Evolutionary conservation across 2,888 invertebrate species (phyloP), one percentile per base, ranked within the genome.

Genomic region (Matsumyia berberina): DNA sequence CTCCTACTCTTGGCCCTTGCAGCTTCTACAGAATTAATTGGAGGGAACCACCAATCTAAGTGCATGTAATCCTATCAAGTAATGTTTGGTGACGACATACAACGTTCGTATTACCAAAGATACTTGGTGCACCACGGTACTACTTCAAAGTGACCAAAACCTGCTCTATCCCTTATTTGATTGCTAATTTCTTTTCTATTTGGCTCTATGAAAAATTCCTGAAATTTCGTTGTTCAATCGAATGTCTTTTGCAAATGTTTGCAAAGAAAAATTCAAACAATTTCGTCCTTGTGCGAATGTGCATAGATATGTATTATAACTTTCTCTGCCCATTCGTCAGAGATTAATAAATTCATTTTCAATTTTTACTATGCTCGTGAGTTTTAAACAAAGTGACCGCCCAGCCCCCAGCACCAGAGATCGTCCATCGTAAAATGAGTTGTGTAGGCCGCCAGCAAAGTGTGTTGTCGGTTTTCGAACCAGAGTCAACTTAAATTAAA

Each of bases 381-480:
- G n/a, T 8, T 37, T 2, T 6, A 37, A 37, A 29, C 12, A 29
- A 15, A 24, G 24, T 24, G 49, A 11, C 58, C 29, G 15, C 24
- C 11, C 11, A 9, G 11, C 2, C 19, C 19, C 49, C 19, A 11
- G 11, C n/a, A 24, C 9, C 24, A 37, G 7, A 17, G n/a, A 42
- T 17, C 53, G 31, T 31, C n/a, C 31, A 9, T 17, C 31, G 42
- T 42, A 7, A 67, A 55, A 53, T 53, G 4, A 17, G 31, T 31
- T 42, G 67, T 42, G 67, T 67, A 55, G 67, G 67, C 31, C 31
- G 55, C 24, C 42, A 35, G 11, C 17, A 2, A 24, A 57, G 35
- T 42, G 42, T 67, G 44, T 69, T 69, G n/a, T 44, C 6, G 17
- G 33, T 33, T 69, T 55, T 33, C 33, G 44, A 69, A 55, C 19